Evolutionary conservation across 2,113 vertebrate species (phyloP), one percentile per base, ranked within the genome.

Genomic region (Fukomys damarensis): DNA sequence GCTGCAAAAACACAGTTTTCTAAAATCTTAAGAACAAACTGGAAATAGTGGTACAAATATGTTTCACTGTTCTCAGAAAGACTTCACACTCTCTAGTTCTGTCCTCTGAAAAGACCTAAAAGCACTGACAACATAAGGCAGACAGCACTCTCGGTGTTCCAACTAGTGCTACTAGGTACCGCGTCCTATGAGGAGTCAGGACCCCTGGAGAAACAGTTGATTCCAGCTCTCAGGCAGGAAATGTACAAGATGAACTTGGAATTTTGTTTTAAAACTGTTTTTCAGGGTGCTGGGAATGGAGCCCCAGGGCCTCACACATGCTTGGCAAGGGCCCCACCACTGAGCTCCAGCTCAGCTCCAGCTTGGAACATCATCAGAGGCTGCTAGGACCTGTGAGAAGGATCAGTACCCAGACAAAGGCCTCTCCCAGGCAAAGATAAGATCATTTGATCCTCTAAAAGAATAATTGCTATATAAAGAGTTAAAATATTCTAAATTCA

Each of bases 11-110:
- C 66, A 38, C 41, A 85, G 92, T 89, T 61, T 24, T 5, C 56
- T 63, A 20, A 49, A 63, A 81, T 70, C 66, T 95, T 85, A 66
- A 82, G 74, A 95, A 82, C 59, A 35, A 95, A 54, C 41, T 83
- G 14, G 22, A 93, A 91, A 82, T 82, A 83, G 30, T 35, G 52
- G 2, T 35, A 66, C 32, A 17, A 76, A 88, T 54, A 87, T 8
- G 20, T 38, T 81, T 77, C 77, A 61, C 26, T 46, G 38, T 82
- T 86, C 68, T 70, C 38, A 87, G 91, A 7, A 59, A 54, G 82
- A 77, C 41, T 30, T 80, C 3, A 7, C 41, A 43, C 35, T 86
- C 12, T 22, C 46, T 83, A 85, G 61, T n/a, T 92, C 43, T 92
- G 20, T 35, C 89, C 22, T 85, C 76, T 76, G 24, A 38, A 30